phyloP scores from a whole-genome alignment of 2,797 vertebrate species.

The Falco novaeseelandiae region DNA sequence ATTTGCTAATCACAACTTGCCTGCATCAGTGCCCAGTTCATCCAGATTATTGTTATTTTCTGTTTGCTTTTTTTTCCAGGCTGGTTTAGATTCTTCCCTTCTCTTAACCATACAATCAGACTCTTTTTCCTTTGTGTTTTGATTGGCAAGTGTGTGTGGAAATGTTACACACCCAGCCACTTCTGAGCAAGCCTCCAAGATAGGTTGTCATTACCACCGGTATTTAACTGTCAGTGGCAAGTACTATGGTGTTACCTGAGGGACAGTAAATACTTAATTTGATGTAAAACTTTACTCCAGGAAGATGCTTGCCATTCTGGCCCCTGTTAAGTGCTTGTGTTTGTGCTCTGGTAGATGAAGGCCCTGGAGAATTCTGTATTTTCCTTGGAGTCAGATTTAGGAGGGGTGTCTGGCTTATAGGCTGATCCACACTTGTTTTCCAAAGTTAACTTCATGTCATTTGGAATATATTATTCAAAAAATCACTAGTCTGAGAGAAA shows the following conservation, averaged over 20 bases:
- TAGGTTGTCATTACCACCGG: neutral
- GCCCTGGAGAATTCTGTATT: neutral
- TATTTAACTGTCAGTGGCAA: neutral
- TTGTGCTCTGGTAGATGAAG: neutral
- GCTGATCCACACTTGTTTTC: neutral
- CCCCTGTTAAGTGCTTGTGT: neutral
- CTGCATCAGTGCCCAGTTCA: neutral
- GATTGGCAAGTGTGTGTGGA: neutral
- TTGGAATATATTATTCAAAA: neutral
- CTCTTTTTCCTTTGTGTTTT: slow-evolving; percentile 10
- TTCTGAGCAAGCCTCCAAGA: neutral
- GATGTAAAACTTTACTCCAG: neutral
- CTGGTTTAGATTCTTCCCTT: neutral
- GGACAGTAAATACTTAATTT: neutral
- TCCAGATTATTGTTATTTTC: neutral
- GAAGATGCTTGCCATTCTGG: neutral
- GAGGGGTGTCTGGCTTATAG: neutral
- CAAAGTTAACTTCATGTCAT: neutral
- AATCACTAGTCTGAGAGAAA: neutral
- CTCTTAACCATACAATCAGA: neutral
- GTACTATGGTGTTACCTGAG: neutral
- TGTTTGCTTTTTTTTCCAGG: neutral
- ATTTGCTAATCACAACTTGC: neutral
- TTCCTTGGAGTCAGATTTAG: slow-evolving; percentile 5
- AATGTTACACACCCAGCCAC: neutral